These are phyloP conservation scores for Sphaerodactylus townsendi DNA, from an alignment of 2,113 vertebrate species.

Conservation along the genomic window DNA sequence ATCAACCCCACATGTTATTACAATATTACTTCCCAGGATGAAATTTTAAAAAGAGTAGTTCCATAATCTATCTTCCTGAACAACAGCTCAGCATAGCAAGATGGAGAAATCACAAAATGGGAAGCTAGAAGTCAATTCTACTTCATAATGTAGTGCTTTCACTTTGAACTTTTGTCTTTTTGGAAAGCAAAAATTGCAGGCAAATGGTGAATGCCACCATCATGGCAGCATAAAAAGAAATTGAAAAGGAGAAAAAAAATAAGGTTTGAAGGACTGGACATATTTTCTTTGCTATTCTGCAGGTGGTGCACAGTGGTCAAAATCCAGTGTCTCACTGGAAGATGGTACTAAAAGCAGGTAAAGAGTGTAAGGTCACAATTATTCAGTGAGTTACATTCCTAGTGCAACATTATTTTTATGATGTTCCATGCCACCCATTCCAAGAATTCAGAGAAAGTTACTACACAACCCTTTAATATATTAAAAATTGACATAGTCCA, in stretches of 20 bases:
- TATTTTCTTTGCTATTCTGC: background rate
- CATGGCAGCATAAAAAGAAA: background rate
- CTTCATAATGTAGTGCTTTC: background rate
- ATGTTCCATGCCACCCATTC: no score
- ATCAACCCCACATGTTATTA: constrained; percentile 1
- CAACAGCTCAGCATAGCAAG: constrained; percentile 22
- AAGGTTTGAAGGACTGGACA: background rate
- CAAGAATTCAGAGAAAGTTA: no score
- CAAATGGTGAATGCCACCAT: background rate
- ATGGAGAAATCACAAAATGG: constrained; percentile 23
- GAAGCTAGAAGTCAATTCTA: background rate
- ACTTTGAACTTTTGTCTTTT: background rate
- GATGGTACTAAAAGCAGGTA: background rate
- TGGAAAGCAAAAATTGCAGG: background rate
- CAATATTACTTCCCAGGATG: background rate
- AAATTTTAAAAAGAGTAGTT: constrained; percentile 35
- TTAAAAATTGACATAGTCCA: no score
- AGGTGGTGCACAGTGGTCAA: background rate
- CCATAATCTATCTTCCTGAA: constrained; percentile 17
- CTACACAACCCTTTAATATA: no score
- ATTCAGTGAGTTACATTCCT: background rate
- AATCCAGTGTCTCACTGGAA: background rate
- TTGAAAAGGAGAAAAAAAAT: background rate
- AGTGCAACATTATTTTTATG: background rate
- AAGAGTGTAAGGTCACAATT: background rate